Evolutionary conservation across 2,888 invertebrate species (phyloP), one percentile per base, ranked within the genome.

Genomic region (Allophyes oxyacanthae): DNA sequence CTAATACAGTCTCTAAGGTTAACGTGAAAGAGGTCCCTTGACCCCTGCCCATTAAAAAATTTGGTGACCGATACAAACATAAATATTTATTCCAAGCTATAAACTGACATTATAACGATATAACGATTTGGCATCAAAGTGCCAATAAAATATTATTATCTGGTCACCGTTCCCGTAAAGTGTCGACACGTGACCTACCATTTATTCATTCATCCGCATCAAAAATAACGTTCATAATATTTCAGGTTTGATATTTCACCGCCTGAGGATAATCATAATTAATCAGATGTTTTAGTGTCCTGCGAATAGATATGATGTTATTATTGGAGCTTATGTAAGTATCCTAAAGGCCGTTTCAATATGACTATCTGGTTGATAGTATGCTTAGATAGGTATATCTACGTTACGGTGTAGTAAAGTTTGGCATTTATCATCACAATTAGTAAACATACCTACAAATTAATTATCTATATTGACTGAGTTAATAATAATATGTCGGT

Each of bases 61-160:
- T 49, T 58, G 44, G 41, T 49, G 40, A 42, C 25, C 51, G 33
- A 43, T 46, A 52, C 46, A 53, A 33, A 36, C 57, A 50, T 68
- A 52, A 63, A 63, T 13, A 14, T 56, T 72, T 56, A 56, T 66
- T 55, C 49, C 45, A 53, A 43, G 9, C 33, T 36, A 62, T 66
- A 53, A 69, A 66, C 15, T 52, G 38, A 42, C 53, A 50, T 63
- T 51, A 45, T 38, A 46, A 33, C 54, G 54, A 51, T 36, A 63
- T 69, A 63, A 52, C 67, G 54, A 64, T 60, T 64, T 71, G 51
- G 44, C 28, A 53, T 59, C 50, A 38, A 48, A 61, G 57, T 60
- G 55, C 61, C 64, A 56, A 79, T 82, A 82, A 81, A 81, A 74
- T 78, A 76, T 80, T 76, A 81, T 75, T 68, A 60, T 60, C 60